Evolutionary conservation across 2,888 invertebrate species (phyloP), one percentile per base, ranked within the genome.

Genomic region (Eristalinus aeneus): DNA sequence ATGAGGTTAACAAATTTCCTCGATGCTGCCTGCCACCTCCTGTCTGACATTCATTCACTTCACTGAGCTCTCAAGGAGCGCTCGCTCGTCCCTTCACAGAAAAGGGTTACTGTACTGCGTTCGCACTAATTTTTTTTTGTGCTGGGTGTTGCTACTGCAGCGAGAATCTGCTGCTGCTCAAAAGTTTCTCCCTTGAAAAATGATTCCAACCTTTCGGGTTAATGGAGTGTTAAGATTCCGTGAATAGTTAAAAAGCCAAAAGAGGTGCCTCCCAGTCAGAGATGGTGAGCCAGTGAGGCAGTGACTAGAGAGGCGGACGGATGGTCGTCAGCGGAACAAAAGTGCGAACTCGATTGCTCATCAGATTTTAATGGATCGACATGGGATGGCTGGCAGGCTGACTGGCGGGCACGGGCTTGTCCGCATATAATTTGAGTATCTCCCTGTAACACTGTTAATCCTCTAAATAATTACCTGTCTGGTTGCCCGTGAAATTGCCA

Each of bases 1-100:
- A 86, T 86, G 85, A 86, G 85, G 85, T 81, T 86, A 86, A 77
- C 81, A 81, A 86, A 86, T 86, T 81, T 81, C 68, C 63, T 46
- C 65, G 75, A 76, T 75, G 72, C 84, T 85, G 74, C 61, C 46
- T 73, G 79, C 61, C 46, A 54, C 16, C 20, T 39, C 16, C 39
- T 31, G 27, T 27, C 60, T 65, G n/a, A 31, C 67, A 60, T 72
- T 85, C 77, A 76, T 86, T 81, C 85, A 86, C 81, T 86, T 74
- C 73, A 72, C 76, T 81, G 77, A 39, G 73, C 81, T 81, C 81
- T 81, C 85, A 46, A 46, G 46, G 16, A 16, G 39, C n/a, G 39
- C 39, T 4, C 64, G 10, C 36, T n/a, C 64, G 27, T 65, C 77
- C 34, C 58, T 68, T 36, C 74, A 71, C 69, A 54, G 74, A 71